Evolutionary conservation across 2,797 vertebrate species (phyloP).

Genomic region (Sebastes dallii): DNA sequence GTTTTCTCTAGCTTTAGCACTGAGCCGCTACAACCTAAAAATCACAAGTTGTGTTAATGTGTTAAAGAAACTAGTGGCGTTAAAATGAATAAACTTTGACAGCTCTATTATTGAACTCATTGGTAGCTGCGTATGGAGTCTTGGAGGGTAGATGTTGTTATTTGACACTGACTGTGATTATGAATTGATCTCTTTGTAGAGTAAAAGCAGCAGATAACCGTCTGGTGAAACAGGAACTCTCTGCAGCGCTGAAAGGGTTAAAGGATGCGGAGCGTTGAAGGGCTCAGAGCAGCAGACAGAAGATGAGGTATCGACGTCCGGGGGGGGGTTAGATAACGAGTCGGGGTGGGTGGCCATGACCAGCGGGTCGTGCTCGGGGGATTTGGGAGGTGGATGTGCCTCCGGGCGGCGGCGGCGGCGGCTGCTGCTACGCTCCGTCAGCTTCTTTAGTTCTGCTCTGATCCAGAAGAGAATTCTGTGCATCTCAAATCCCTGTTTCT

Average conservation of each 20-base stretch:
- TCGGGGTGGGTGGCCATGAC: slow-evolving; percentile 15
- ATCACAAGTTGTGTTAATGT: too few relatives aligned
- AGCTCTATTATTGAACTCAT: background rate
- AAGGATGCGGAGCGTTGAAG: background rate
- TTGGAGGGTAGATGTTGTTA: background rate
- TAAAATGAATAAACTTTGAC: too few relatives aligned
- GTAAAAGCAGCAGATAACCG: background rate
- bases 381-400: slow-evolving; percentile 34
- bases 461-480: slow-evolving; percentile 52
- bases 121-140: background rate
- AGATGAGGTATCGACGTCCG: slow-evolving; percentile 41
- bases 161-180: background rate
- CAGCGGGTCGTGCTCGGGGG: slow-evolving; percentile 5
- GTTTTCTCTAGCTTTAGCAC: too few relatives aligned
- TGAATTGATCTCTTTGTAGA: background rate
- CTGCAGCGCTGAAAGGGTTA: background rate
- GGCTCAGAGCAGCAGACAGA: slow-evolving; percentile 11
- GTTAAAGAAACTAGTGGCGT: too few relatives aligned
- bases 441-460: slow-evolving; percentile 53
- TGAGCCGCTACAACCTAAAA: too few relatives aligned
- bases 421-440: slow-evolving; percentile 25
- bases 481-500: slow-evolving; percentile 48
- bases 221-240: background rate
- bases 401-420: background rate
- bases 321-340: slow-evolving; percentile 13